Evolutionary conservation across 2,888 invertebrate species (phyloP), one percentile per base, ranked within the genome.

Genomic region (Plemyria rubiginata): DNA sequence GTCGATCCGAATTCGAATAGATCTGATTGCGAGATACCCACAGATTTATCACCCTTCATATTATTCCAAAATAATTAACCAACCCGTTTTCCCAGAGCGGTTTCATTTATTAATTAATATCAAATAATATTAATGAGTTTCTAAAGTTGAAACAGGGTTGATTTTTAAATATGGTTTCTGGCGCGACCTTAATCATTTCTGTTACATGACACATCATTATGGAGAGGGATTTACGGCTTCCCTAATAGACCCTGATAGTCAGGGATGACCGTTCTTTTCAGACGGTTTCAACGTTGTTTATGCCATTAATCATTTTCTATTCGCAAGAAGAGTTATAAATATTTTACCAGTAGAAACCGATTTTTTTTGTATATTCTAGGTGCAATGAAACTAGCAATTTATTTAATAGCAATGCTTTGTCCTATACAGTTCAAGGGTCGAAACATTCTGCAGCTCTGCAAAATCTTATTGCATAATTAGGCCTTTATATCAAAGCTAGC

Each of bases 41-140:
- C 61, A 62, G 57, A 65, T 65, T 63, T 65, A 62, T 65, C 60
- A 49, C 60, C 62, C 36, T 59, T 65, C 62, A 65, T 56, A 62
- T 56, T 65, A 62, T 60, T 48, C 50, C 55, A 56, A 60, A 54
- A 62, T 62, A 59, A 65, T 65, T 62, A 59, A 52, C 43, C 46
- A 46, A 48, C 59, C 50, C 48, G 49, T 29, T 48, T 48, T 43
- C 54, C 60, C 55, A 51, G 51, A 54, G 61, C 48, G 56, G 38
- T 58, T 58, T 57, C 56, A 38, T 60, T 54, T 48, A 64, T 60
- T 64, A 64, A 60, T 60, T 43, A 53, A 64, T 52, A 28, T 58
- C 11, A 29, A 48, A 29, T 64, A 15, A 53, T 52, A 60, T 53
- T 60, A 60, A 64, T 56, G 53, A 54, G 56, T 64, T 57, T 60